Evolutionary conservation across 2,797 vertebrate species (phyloP), one percentile per base, ranked within the genome.

Genomic region (Pangasius macronema): DNA sequence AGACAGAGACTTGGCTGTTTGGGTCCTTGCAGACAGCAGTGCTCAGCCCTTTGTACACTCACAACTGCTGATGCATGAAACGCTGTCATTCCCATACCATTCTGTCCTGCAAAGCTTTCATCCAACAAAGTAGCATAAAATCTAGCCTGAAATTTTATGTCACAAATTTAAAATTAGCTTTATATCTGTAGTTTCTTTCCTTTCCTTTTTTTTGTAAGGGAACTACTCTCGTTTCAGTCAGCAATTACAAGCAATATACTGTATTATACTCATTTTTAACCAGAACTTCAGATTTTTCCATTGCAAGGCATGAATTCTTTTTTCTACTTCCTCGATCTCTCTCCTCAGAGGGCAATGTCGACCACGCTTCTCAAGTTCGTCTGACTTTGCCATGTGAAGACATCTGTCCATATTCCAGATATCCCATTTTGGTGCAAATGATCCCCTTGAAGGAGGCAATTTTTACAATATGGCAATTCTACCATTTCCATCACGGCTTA

Each of bases 341-440:
- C 75, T 93, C 20, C 75, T 46, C 87, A 67, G 88, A 91, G 86
- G 91, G 84, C 89, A 87, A 86, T 76, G 82, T 81, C 84, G 33
- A 88, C 84, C 86, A 82, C 79, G 36, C 89, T 83, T 82, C 85
- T 86, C 89, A 88, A 95, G 95, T 95, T 95, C 93, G 95, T 94
- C 94, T 92, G 92, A 91, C 92, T 93, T 94, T 95, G 93, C 95
- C 87, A 94, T 95, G 96, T 96, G 94, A 95, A 96, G 96, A 96
- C 96, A 96, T 96, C 95, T 96, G 96, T 95, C 95, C 95, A 96
- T 95, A 95, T 96, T 96, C 94, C 95, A 95, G 94, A 95, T 95
- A 94, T 95, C 94, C 94, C 94, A 95, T 96, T 96, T 96, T 96
- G 94, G 94, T 94, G 94, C 94, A 96, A 96, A 96, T 95, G 94